These are phyloP conservation scores for Jaculus jaculus DNA, from an alignment of 2,113 vertebrate genomes.

Conservation along the genomic window DNA sequence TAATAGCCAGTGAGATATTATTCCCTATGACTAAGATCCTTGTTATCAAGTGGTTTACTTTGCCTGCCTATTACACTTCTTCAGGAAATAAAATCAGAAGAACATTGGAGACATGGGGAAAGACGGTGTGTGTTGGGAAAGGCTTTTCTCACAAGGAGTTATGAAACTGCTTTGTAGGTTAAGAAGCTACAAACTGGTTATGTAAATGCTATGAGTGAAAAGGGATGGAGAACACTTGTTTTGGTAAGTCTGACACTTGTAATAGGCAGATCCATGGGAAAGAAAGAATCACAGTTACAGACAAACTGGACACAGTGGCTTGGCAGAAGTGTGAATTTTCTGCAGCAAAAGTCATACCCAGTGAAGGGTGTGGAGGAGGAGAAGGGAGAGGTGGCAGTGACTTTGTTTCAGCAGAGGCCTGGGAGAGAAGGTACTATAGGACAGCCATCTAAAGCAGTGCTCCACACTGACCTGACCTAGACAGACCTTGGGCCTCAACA, in stretches of 20 bases:
- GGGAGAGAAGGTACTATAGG: fast-evolving
- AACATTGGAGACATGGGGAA: background rate
- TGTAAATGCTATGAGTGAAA: background rate
- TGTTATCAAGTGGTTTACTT: background rate
- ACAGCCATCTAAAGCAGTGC: fast-evolving
- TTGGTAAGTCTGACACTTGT: background rate
- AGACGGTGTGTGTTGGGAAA: background rate
- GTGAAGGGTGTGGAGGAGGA: background rate
- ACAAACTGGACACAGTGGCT: background rate
- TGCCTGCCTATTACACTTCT: background rate
- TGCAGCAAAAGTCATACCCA: background rate
- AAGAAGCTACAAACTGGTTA: constrained; percentile 14
- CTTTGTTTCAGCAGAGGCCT: background rate
- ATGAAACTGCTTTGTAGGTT: background rate
- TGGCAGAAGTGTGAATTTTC: background rate
- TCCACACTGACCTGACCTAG: background rate
- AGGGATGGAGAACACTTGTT: background rate
- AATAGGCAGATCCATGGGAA: background rate
- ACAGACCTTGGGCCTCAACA: background rate
- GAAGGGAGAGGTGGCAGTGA: background rate
- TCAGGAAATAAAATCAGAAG: constrained; percentile 23
- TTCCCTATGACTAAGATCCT: background rate
- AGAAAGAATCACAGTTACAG: background rate
- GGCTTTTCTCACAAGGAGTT: constrained; percentile 13
- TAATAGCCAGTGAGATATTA: background rate